Evolutionary conservation across 1,140 invertebrate genomes (phyloP), one percentile per base, ranked within the genome.

Genomic region (Sycophaga agraensis): DNA sequence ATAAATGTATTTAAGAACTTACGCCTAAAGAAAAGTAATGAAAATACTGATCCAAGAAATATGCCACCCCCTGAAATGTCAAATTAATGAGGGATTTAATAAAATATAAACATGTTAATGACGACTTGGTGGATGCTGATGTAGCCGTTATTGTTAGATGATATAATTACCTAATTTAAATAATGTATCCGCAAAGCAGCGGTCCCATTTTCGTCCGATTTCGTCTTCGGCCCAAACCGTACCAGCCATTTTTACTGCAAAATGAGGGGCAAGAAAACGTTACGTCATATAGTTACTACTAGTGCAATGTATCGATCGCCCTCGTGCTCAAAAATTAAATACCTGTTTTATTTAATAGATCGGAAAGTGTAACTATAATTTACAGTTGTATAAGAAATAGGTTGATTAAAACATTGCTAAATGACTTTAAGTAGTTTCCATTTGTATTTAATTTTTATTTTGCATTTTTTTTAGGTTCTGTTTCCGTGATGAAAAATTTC

Each of bases 21-120:
- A 83, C 81, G 74, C 75, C 74, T 78, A 55, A 82, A 74, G 70
- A 91, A 89, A 35, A 91, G 73, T n/a, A 91, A 46, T 1, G 89
- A 89, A 65, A 87, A 77, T 40, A 90, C 73, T 21, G 84, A 82
- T 42, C 90, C 89, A 59, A 91, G 68, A 26, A 87, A 53, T 42
- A 87, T 63, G 64, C 90, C 90, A 68, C 87, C 86, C 66, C 87
- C 89, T 90, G 71, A 70, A 82, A 60, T 55, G 60, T 63, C 66
- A 71, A 71, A 69, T 67, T 62, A 35, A 21, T 19, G 21, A 4
- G 40, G 17, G 28, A 50, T 17, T 59, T 21, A 39, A 35, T 24
- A 17, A 54, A 56, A 5, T 50, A 60, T 66, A 7, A 34, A 31
- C 2, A 51, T 42, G 37, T 21, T 26, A 4, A 34, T 24, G 17